Evolutionary conservation across 2,797 vertebrate genomes (phyloP), one percentile per base, ranked within the genome.

Genomic region (Oreochromis grahami): DNA sequence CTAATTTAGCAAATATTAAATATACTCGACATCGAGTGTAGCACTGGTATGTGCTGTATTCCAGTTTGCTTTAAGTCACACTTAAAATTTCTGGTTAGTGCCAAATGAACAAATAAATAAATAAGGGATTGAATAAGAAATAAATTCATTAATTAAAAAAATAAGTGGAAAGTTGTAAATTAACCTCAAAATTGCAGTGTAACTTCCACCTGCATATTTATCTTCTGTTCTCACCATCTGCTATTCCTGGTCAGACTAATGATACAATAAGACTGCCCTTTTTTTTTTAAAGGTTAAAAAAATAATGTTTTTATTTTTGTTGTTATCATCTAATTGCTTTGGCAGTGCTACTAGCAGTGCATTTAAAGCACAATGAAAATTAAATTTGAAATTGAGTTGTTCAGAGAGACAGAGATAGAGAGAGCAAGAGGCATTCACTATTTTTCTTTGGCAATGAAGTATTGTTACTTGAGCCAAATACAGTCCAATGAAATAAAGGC

Each of bases 281-380:
- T 58, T 82, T 51, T 58, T 81, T 36, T 82, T 34, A 80, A 84
- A 53, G 81, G 87, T 80, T 70, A 70, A 70, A 70, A 70, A 68
- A 70, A 45, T 15, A 65, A 79, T 58, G 48, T 21, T 32, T n/a
- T 81, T 78, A 7, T 55, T 82, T 21, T 82, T 82, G 26, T 32
- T 45, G 29, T 78, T 51, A 63, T 78, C 58, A 74, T 80, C 11
- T 74, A 83, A 87, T 89, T 86, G 53, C n/a, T 65, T 77, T 80
- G 58, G 65, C 83, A 89, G 78, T n/a, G 29, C 72, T 7, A 38
- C 26, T n/a, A 60, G 68, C 52, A 53, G 81, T 50, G 76, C 53
- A 53, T 80, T 58, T 63, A 15, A 68, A 77, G 77, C 50, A 45
- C 38, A 45, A 70, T 74, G 41, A 78, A 86, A 83, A 86, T 86